These are phyloP conservation scores for Drosophila acutilabella DNA, from an alignment of 2,888 invertebrate genomes.

Conservation along the genomic window DNA sequence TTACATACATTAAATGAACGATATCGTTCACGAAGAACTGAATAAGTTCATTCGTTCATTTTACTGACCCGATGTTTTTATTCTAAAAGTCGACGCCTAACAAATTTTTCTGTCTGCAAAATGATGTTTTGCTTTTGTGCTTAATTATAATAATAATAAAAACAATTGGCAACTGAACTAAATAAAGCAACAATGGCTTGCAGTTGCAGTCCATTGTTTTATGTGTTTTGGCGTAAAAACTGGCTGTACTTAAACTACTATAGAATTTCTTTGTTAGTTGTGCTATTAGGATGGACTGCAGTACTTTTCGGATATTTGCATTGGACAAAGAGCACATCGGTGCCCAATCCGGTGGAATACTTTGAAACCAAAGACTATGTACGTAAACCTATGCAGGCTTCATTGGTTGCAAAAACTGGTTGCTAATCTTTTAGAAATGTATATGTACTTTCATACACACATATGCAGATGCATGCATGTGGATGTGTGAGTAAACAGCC, in stretches of 20 bases:
- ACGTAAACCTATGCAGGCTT: conserved; percentile 16
- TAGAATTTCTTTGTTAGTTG: conserved; percentile 52
- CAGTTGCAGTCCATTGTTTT: conserved; percentile 50
- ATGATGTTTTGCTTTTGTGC: conserved; percentile 6
- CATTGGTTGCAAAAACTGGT: too few relatives aligned
- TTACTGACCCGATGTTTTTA: too few relatives aligned
- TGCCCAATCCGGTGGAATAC: not conserved
- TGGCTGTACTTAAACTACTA: conserved; percentile 69
- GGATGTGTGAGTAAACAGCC: too few relatives aligned
- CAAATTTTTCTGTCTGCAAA: conserved; percentile 3
- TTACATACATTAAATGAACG: too few relatives aligned
- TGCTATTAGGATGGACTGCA: conserved; percentile 47
- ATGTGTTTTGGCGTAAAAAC: conserved; percentile 79
- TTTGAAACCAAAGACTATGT: conserved; percentile 58
- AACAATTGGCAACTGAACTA: not conserved
- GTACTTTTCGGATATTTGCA: conserved; percentile 64
- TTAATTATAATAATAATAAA: not conserved
- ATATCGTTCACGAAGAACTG: too few relatives aligned
- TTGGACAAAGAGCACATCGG: conserved; percentile 41
- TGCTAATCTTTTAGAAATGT: too few relatives aligned
- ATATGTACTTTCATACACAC: too few relatives aligned
- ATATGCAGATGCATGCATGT: too few relatives aligned
- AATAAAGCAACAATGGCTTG: conserved; percentile 42
- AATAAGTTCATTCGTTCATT: too few relatives aligned
- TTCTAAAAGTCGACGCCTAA: conserved; percentile 18